Evolutionary conservation across 2,888 invertebrate species (phyloP).

Genomic region (Drosophila nigritarsus): DNA sequence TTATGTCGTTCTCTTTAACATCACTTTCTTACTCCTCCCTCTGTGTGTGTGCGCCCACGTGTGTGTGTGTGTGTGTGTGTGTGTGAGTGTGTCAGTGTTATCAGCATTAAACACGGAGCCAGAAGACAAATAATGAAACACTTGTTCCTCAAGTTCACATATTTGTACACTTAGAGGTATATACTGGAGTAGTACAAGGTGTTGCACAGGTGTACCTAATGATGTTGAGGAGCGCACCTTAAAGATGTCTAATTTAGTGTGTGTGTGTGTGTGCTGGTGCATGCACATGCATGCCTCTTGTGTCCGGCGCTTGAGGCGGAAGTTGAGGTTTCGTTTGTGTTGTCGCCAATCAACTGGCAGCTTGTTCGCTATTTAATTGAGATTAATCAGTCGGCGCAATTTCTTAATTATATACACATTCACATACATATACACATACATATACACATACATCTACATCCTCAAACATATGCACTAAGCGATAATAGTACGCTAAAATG

Average conservation of each 20-base stretch:
- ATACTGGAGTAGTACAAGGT: conserved; percentile 20
- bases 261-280: neutral
- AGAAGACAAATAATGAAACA: conserved; percentile 60
- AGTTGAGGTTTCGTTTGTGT: conserved; percentile 26
- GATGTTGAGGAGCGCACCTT: conserved; percentile 26
- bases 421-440: conserved; percentile 18
- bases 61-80: neutral
- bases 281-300: neutral
- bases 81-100: conserved; percentile 21
- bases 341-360: conserved; percentile 56
- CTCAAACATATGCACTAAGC: conserved; percentile 21
- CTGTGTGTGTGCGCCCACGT: neutral
- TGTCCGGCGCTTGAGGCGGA: conserved; percentile 27
- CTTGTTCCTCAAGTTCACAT: conserved; percentile 71
- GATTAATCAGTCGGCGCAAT: conserved; percentile 61
- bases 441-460: neutral
- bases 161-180: conserved; percentile 54
- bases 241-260: conserved; percentile 19
- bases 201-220: conserved; percentile 63
- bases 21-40: neutral
- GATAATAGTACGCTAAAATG: neutral
- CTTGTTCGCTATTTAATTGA: conserved; percentile 66
- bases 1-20: conserved; percentile 20
- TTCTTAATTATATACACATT: conserved; percentile 40
- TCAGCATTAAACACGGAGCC: conserved; percentile 42